Percentiles rank a stretch among this genome's conserved stretches.
These are phyloP conservation scores for Diploptera punctata DNA, from an alignment of 2,888 invertebrate species.

Conservation along the genomic window DNA sequence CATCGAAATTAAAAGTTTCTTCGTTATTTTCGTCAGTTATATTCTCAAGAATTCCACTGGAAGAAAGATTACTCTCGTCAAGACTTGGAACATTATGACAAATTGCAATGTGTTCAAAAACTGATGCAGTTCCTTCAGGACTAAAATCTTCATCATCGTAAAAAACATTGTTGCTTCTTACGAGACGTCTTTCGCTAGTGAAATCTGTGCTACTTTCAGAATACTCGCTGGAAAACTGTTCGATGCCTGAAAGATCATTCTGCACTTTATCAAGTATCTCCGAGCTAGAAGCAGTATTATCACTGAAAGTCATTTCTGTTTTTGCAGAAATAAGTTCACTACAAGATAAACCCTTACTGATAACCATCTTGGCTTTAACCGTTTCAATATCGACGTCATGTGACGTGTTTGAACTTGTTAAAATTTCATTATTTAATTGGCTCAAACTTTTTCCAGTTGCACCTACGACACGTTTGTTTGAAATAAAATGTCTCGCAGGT, in stretches of 20 bases:
- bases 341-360: constrained; percentile 22
- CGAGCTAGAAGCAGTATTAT: background rate
- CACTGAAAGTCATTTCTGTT: background rate
- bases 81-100: no score
- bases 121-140: background rate
- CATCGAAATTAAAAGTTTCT: no score
- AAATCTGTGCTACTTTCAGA: constrained; percentile 20
- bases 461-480: background rate
- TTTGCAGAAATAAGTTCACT: background rate
- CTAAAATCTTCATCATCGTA: background rate
- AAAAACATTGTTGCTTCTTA: background rate
- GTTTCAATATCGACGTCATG: background rate
- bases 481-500: background rate
- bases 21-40: no score
- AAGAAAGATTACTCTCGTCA: no score
- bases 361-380: background rate
- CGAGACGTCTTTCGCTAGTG: background rate
- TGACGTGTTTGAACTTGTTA: background rate
- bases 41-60: no score
- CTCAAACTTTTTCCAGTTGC: background rate
- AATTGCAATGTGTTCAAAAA: background rate
- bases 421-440: background rate
- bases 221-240: constrained; percentile 9
- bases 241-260: background rate
- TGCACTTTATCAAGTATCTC: background rate